Evolutionary conservation across 1,140 invertebrate species (phyloP), one percentile per base, ranked within the genome.

Genomic region (Papilio xuthus): DNA sequence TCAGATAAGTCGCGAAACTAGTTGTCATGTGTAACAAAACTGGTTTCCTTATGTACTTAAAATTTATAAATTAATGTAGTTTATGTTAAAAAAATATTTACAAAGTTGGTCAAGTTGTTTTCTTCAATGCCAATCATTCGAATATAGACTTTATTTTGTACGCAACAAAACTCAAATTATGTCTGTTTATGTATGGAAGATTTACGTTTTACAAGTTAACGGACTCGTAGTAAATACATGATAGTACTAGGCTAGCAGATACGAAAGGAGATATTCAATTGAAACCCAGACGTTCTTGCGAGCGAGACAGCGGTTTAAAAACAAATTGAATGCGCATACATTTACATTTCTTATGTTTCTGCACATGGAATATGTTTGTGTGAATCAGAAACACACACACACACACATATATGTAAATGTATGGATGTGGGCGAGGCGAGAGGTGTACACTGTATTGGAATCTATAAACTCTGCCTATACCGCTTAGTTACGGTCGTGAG

Each of bases 201-300:
- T 67, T 67, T 89, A 83, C 86, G 89, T 88, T 92, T 91, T 91
- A 85, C 89, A 86, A 82, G 82, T 82, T 73, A 42, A 86, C 88
- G 83, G 84, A 86, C 89, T 88, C 84, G 87, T 88, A 88, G 89
- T 89, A 87, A 91, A 92, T 92, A 93, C 90, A 93, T 93, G 92
- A 90, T 88, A 77, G 79, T 91, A 93, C 92, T 83, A 93, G 90
- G 92, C 83, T 82, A 79, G 72, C 89, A 93, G 87, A 90, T 79
- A 78, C 76, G 42, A 77, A 72, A 83, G 81, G 88, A 89, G 89
- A 79, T 81, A 81, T 82, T 88, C 84, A 85, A 87, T 84, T 82
- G 85, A 84, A 79, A 73, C 26, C 60, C 60, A 18, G 73, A 79
- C 79, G 32, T 26, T 12, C 10, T 60, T 26, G 20, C 2, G 56